These are phyloP conservation scores for Dynastes grantii DNA, from an alignment of 2,888 invertebrate genomes.

Conservation along the genomic window DNA sequence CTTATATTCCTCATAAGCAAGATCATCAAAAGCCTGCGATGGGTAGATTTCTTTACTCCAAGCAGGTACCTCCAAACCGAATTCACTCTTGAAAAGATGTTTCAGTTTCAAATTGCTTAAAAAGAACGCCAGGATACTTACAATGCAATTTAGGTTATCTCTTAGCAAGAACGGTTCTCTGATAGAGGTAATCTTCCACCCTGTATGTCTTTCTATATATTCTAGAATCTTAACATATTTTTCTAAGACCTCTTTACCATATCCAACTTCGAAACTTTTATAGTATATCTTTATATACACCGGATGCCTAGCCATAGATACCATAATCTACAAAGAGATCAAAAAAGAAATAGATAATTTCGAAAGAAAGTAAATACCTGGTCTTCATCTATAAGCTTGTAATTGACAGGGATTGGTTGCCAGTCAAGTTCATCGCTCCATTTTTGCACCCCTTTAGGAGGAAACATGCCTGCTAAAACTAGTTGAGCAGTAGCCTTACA, in stretches of 20 bases:
- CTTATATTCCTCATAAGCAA: conserved; percentile 80
- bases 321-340: conserved; percentile 17
- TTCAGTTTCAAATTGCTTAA: background rate
- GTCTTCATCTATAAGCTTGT: conserved; percentile 17
- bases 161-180: conserved; percentile 64
- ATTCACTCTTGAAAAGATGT: conserved; percentile 67
- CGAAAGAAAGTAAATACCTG: conserved; percentile 4
- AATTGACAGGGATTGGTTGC: conserved; percentile 49
- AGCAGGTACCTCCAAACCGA: conserved; percentile 79
- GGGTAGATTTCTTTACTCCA: conserved; percentile 84
- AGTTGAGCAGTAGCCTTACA: conserved; percentile 27
- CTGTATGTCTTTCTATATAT: conserved; percentile 73
- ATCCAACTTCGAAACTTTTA: conserved; percentile 4
- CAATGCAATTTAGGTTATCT: conserved; percentile 13
- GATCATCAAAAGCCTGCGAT: conserved; percentile 74
- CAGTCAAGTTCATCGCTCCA: conserved; percentile 45
- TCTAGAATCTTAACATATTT: conserved; percentile 74
- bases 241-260: conserved; percentile 68
- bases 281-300: conserved; percentile 7
- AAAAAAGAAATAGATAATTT: no score
- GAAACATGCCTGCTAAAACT: conserved; percentile 42
- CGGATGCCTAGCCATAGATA: background rate
- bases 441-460: conserved; percentile 31
- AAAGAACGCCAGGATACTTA: conserved; percentile 11
- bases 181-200: conserved; percentile 72